Evolutionary conservation across 2,797 vertebrate species (phyloP), one percentile per base, ranked within the genome.

Genomic region (Sciurus vulgaris): DNA sequence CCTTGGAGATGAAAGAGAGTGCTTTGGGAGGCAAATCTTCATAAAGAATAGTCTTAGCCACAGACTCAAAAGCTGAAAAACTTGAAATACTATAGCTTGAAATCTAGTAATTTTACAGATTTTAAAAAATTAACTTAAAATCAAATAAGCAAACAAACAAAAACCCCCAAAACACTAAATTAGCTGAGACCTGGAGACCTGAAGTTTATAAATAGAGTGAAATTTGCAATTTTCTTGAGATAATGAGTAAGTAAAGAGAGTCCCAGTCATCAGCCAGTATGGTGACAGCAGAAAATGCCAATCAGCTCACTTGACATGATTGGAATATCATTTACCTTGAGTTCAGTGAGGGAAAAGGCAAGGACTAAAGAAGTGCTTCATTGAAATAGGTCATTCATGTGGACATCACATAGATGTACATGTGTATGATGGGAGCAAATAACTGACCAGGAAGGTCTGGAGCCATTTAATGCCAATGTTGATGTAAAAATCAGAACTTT

Each of bases 51-150:
- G 44, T 54, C 44, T 35, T 78, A 72, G 6, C 22, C 63, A 85
- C 69, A 90, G 91, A 95, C 83, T 0, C 51, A 6, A 86, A 94
- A 69, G 44, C 22, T 93, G 54, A 56, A 69, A 92, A 90, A 78
- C n/a, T 26, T 82, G 35, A 87, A 96, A 74, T 63, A 83, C 10
- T 44, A 73, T 5, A 51, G 24, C 59, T 51, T 91, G 26, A 33
- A 83, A 74, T 17, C 24, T 51, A 56, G 67, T 38, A 18, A 28
- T 77, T 91, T 94, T 11, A 77, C 10, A 85, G 41, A 86, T 78
- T 38, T 38, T 69, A 93, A 59, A 56, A 95, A 86, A 44, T 5
- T 44, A 59, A 69, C 14, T 74, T 82, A 61, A 87, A 96, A 92
- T 72, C 33, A 54, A 88, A 72, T 4, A 79, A 41, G 49, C 4